Base-by-base conservation (phyloP, 2,888 invertebrate genomes). In the Cancer borealis region DNA sequence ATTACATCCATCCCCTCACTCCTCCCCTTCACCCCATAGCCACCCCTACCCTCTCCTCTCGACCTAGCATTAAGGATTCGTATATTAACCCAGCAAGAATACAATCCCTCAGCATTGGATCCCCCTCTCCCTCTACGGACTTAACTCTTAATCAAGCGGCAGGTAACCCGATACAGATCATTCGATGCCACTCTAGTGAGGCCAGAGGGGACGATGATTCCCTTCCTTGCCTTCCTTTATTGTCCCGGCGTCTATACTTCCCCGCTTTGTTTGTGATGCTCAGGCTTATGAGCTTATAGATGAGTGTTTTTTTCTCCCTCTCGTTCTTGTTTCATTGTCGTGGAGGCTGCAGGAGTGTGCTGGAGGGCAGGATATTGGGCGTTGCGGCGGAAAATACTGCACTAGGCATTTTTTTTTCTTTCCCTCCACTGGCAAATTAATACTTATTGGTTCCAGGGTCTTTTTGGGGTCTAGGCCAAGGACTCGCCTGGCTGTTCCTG, bases 151-250 rank as follows among this genome's bases (percentile, higher is more conserved):
- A 93, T 91, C 93, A 93, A 93, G 93, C 93, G 49, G 21, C 93
- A 93, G 91, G 93, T 91, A 93, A 93, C 93, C 30, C 90, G 93
- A 93, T 93, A 93, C 87, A 91, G 60, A 93, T 60, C 93, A 91
- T 47, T 93, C 93, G 93, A 93, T 93, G 91, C 93, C 93, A 93
- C 89, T 93, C 66, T 89, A 66, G n/a, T 26, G 12, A 66, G 26
- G 93, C 49, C 87, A 84, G 88, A 47, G 26, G 87, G 87, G 54
- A 49, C 84, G 92, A 92, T 49, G 84, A 26, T 84, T 49, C 46
- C 88, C 60, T 60, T 46, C 46, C 46, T 54, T 46, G 26, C 46
- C 66, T 17, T 49, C 87, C 39, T 88, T 60, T 92, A 88, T 88
- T 88, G 54, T 88, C 30, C 60, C 39, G 54, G 54, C 87, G 87